Percentiles rank a stretch among this genome's conserved stretches.
Conservation (phyloP, 2,797 vertebrate species). For the Channa striata region DNA sequence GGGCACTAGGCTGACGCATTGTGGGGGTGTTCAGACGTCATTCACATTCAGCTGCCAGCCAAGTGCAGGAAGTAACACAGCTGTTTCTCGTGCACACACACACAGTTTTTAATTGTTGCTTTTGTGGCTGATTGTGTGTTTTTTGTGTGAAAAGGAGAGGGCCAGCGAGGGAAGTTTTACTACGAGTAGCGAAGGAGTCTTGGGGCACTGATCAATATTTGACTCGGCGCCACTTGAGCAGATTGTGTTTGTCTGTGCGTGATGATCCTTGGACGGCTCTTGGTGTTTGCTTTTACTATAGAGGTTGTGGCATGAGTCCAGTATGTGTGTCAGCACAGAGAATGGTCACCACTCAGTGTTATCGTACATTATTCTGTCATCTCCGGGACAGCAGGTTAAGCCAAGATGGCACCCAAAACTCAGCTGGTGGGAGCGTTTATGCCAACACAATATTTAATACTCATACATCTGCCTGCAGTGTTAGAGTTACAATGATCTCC, state of each 20-base stretch:
- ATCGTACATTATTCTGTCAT: conserved; percentile 30
- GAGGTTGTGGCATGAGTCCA: conserved; percentile 50
- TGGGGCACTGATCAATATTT: conserved; percentile 65
- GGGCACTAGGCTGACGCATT: conserved; percentile 28
- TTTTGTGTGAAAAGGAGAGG: not conserved
- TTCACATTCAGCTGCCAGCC: conserved; percentile 45
- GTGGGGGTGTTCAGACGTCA: conserved; percentile 52
- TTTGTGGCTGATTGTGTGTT: conserved; percentile 4
- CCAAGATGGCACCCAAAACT: conserved; percentile 23
- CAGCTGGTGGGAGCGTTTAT: not conserved
- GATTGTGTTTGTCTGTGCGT: conserved; percentile 35
- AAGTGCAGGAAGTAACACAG: conserved; percentile 43
- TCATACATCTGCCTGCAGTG: conserved; percentile 3
- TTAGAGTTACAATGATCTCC: no score
- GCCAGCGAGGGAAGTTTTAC: conserved; percentile 50
- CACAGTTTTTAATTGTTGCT: conserved; percentile 10
- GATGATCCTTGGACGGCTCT: conserved; percentile 4
- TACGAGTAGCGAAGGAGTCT: conserved; percentile 67
- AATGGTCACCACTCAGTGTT: conserved; percentile 13
- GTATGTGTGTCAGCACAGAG: conserved; percentile 47
- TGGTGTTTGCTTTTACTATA: conserved; percentile 23
- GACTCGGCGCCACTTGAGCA: conserved; percentile 55
- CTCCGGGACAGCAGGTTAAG: conserved; percentile 10
- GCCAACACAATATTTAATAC: conserved; percentile 32
- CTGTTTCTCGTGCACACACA: conserved; percentile 4